Percentiles rank a stretch among this genome's conserved stretches.
Conservation (phyloP, 1,140 invertebrate genomes). For the Manduca sexta region DNA sequence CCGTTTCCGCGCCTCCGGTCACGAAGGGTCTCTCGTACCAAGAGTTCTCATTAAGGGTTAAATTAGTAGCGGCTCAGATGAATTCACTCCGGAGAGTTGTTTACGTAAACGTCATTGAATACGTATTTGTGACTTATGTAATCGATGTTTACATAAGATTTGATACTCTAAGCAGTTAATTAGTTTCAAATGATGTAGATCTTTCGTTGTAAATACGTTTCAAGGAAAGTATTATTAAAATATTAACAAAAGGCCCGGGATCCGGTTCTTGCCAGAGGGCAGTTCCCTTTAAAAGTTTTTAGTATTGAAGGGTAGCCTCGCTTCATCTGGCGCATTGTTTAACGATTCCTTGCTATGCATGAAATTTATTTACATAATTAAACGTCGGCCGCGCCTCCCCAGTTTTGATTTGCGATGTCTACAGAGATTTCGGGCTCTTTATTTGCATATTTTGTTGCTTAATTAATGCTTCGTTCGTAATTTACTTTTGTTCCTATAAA, state of each 20-base stretch:
- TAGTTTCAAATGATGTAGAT: neutral
- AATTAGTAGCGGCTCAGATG: slow-evolving; percentile 37
- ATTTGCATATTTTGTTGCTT: slow-evolving; percentile 65
- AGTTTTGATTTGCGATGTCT: slow-evolving; percentile 63
- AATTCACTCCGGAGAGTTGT: slow-evolving; percentile 35
- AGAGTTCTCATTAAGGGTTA: slow-evolving; percentile 47
- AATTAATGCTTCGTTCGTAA: slow-evolving; percentile 35
- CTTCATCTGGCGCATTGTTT: slow-evolving; percentile 65
- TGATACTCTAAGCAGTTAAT: neutral
- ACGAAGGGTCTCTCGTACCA: slow-evolving; percentile 25
- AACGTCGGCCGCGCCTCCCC: slow-evolving; percentile 47
- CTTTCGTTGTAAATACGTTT: too few species aligned
- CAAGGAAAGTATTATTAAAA: slow-evolving; percentile 13
- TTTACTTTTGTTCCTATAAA: neutral
- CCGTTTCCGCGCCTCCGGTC: slow-evolving; percentile 47
- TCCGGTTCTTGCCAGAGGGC: slow-evolving; percentile 45
- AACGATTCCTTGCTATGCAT: slow-evolving; percentile 59
- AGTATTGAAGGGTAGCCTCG: slow-evolving; percentile 45
- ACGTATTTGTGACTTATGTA: slow-evolving; percentile 22
- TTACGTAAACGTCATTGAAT: slow-evolving; percentile 29
- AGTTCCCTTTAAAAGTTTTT: slow-evolving; percentile 58
- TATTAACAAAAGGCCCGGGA: slow-evolving; percentile 36
- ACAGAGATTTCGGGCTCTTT: slow-evolving; percentile 42
- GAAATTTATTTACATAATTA: slow-evolving; percentile 71
- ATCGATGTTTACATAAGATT: slow-evolving; percentile 16